Conservation (phyloP, 2,888 invertebrate species). For the Terebella lapidaria region DNA sequence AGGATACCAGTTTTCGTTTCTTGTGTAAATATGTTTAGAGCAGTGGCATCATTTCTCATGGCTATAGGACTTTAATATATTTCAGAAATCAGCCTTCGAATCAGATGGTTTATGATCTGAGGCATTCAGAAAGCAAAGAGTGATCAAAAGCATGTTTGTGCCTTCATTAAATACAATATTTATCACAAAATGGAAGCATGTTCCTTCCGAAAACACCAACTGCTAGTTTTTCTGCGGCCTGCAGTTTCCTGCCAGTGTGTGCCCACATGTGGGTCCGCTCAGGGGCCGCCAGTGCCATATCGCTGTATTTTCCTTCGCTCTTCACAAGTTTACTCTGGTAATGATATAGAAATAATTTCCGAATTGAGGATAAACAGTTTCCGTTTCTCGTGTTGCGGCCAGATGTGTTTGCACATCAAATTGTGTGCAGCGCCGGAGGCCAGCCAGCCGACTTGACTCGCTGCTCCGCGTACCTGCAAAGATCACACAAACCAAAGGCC, state of each 20-base stretch:
- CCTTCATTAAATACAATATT: too few species aligned
- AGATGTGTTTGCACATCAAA: background rate
- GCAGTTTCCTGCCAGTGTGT: background rate
- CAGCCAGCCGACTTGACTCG: background rate
- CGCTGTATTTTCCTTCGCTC: background rate
- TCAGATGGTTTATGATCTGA: too few species aligned
- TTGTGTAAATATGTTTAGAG: too few species aligned
- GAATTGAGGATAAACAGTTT: background rate
- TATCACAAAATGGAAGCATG: too few species aligned
- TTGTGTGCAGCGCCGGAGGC: background rate
- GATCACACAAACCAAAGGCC: background rate
- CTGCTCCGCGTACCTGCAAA: background rate
- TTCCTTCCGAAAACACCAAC: too few species aligned
- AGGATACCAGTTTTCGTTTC: too few species aligned
- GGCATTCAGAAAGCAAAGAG: too few species aligned
- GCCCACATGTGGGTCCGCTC: background rate
- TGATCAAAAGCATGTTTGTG: too few species aligned
- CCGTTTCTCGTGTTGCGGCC: background rate
- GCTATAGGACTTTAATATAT: too few species aligned
- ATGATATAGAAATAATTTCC: slow-evolving; percentile 2
- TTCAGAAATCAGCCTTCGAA: too few species aligned
- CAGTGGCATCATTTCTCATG: too few species aligned
- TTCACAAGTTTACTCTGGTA: background rate
- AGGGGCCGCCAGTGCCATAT: background rate
- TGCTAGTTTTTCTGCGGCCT: too few species aligned